Percentiles rank a stretch among this genome's conserved stretches.
Evolutionary conservation across 92 coral and sea anemone species (phyloP).

Genomic region (Pocillopora meandrina): DNA sequence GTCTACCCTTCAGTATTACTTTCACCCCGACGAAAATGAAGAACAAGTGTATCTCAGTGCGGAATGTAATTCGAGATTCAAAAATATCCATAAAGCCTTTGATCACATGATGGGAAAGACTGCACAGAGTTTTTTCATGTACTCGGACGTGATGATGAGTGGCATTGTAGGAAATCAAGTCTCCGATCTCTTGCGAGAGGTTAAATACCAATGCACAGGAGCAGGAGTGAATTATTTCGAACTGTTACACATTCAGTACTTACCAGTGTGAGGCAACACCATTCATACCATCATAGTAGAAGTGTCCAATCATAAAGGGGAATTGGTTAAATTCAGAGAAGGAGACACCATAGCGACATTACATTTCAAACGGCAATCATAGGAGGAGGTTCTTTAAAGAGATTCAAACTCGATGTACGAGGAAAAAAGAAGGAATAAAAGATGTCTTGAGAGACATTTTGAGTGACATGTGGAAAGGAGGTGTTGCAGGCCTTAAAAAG

Average conservation of each 20-base stretch:
- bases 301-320: not conserved
- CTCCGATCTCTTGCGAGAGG: conserved; percentile 28
- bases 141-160: not conserved
- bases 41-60: not conserved
- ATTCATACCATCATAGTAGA: not conserved
- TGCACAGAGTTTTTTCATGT: not conserved
- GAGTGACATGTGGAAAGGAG: not conserved
- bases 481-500: not conserved
- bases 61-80: not conserved
- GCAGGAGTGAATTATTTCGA: too few relatives aligned
- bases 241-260: not conserved
- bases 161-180: conserved; percentile 25
- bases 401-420: too few relatives aligned
- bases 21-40: not conserved
- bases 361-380: not conserved
- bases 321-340: not conserved
- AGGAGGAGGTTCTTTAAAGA: not conserved
- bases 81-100: not conserved
- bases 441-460: not conserved
- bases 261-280: not conserved
- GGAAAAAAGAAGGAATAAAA: too few relatives aligned
- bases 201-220: not conserved
- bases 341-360: not conserved
- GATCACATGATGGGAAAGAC: not conserved
- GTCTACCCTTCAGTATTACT: too few relatives aligned